phyloP scores from a whole-genome alignment of 1,140 invertebrate genomes.

The Drosophila equinoxialis region DNA sequence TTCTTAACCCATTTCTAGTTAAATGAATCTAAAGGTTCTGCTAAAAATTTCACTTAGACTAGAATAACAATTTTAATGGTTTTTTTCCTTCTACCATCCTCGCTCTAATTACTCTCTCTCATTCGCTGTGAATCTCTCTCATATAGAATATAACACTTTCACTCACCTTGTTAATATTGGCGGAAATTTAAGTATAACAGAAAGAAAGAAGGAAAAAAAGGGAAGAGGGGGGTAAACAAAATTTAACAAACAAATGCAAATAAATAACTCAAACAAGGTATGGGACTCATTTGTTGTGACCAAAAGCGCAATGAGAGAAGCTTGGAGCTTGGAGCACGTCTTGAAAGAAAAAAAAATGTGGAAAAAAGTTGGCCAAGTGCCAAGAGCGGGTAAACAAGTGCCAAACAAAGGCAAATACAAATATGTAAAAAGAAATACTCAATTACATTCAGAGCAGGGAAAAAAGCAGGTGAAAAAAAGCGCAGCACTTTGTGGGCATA shows the following conservation, averaged over 20 bases:
- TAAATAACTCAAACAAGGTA: slow-evolving; percentile 70
- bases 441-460: slow-evolving; percentile 53
- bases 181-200: slow-evolving; percentile 30
- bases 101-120: no score
- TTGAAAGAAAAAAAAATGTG: slow-evolving; percentile 6
- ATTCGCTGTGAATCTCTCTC: not conserved
- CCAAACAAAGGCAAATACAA: slow-evolving; percentile 54
- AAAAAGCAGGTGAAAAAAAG: slow-evolving; percentile 32
- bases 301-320: slow-evolving; percentile 42
- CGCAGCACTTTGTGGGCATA: slow-evolving; percentile 62
- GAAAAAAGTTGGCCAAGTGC: slow-evolving; percentile 59
- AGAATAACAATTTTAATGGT: not conserved
- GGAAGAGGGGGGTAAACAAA: slow-evolving; percentile 32
- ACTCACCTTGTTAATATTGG: slow-evolving; percentile 37
- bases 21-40: no score
- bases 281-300: slow-evolving; percentile 27
- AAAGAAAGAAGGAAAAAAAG: slow-evolving; percentile 25
- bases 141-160: slow-evolving; percentile 54
- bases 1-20: no score
- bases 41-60: no score
- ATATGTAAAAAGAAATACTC: slow-evolving; percentile 41
- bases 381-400: slow-evolving; percentile 51
- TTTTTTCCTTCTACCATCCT: not conserved
- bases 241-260: slow-evolving; percentile 75
- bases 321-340: slow-evolving; percentile 44